Evolutionary conservation across 2,113 vertebrate species (phyloP), one percentile per base, ranked within the genome.

Genomic region (Spheniscus mendiculus): DNA sequence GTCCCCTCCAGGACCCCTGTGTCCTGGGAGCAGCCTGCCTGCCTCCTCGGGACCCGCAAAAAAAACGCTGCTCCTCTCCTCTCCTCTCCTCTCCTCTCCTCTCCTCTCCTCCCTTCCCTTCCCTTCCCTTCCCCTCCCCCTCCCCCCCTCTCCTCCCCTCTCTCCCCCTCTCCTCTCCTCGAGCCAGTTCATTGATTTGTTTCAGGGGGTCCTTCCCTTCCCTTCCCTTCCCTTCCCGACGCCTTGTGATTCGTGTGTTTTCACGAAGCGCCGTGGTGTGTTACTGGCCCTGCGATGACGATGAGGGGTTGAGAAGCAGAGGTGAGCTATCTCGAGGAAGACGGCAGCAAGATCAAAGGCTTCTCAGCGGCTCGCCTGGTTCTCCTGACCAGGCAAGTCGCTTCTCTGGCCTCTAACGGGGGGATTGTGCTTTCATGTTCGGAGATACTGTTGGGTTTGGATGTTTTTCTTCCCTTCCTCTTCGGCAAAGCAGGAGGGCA

Each of bases 311-410:
- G 38, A 22, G 44, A 25, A 45, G 45, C 21, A 26, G 36, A 27
- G 9, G 0, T 8, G 29, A 49, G 16, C 56, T 38, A 3, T 27
- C 59, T 74, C 6, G 9, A 40, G 65, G 65, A 65, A 19, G 20
- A 15, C 49, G 19, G 50, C 62, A 85, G 42, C 53, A 0, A 0
- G 53, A 58, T 63, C 45, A 67, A 72, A 89, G 56, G 47, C 26
- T 80, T 79, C 45, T 6, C 11, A 62, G 45, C 42, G 2, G 8
- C 38, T 70, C 0, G 0, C 44, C 5, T 2, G 8, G 4, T 34
- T 21, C 26, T 52, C 38, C 44, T 23, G 20, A 21, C 22, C 7
- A 22, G 47, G 55, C 76, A 53, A 52, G 34, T 76, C 76, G 32
- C 67, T 67, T 30, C 61, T 44, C 62, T 40, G 22, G 29, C 34